A percentile compares a stretch with the other conserved stretches of the same genome.
Evolutionary conservation across 2,888 invertebrate genomes (phyloP).

Genomic region (Vanessa cardui): DNA sequence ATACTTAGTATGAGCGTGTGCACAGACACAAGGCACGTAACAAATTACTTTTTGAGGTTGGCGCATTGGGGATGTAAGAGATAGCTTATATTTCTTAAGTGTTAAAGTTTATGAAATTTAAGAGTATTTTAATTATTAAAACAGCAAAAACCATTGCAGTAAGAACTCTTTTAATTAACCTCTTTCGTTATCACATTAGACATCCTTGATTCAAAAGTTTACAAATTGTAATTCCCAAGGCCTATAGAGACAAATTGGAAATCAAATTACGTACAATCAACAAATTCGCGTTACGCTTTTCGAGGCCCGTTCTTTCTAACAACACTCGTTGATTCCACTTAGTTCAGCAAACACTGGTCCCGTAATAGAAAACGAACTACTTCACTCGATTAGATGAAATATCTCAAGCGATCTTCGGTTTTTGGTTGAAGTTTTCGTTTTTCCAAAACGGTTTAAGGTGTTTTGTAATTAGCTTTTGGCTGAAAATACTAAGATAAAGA

Average conservation of each 20-base stretch:
- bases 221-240: constrained; percentile 32
- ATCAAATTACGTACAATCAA: constrained; percentile 39
- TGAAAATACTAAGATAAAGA: too few species aligned
- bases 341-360: constrained; percentile 33
- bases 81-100: too few species aligned
- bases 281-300: constrained; percentile 34
- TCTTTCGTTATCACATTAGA: constrained; percentile 5
- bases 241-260: constrained; percentile 33
- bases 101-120: too few species aligned
- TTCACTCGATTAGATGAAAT: constrained; percentile 24
- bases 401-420: background rate
- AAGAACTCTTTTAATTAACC: constrained; percentile 8
- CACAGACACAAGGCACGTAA: too few species aligned
- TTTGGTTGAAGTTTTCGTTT: background rate
- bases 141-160: background rate
- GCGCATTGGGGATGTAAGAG: too few species aligned
- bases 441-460: background rate
- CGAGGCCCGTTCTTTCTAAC: constrained; percentile 31
- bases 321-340: constrained; percentile 37
- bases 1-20: too few species aligned
- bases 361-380: constrained; percentile 22
- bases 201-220: constrained; percentile 21
- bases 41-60: too few species aligned
- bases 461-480: background rate
- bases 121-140: background rate